phyloP scores from a whole-genome alignment of 2,888 invertebrate species.

The Adelphocoris suturalis region DNA sequence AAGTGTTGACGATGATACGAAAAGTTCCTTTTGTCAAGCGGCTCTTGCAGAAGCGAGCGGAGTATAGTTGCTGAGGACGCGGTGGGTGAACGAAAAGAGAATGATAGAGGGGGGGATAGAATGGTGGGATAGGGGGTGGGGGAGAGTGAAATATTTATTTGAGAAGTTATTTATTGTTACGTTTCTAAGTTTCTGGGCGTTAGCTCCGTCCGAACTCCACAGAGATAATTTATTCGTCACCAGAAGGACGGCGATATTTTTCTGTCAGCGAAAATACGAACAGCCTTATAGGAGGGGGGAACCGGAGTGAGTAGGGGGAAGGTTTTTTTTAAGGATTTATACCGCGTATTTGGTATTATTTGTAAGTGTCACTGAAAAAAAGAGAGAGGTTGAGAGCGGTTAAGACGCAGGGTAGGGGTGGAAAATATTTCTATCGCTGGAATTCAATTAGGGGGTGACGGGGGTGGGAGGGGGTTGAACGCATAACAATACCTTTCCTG shows the following conservation, averaged over 20 bases:
- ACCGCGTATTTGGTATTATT: slow-evolving; percentile 70
- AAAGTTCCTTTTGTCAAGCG: slow-evolving; percentile 26
- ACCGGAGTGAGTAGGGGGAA: slow-evolving; percentile 28
- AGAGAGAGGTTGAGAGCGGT: not conserved
- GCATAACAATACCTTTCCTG: slow-evolving; percentile 68
- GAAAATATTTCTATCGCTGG: slow-evolving; percentile 65
- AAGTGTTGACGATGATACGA: slow-evolving; percentile 19
- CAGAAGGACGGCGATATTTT: slow-evolving; percentile 73
- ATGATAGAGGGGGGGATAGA: not conserved
- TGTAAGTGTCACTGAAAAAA: slow-evolving; percentile 61
- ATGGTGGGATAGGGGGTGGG: not conserved
- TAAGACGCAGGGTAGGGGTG: slow-evolving; percentile 49
- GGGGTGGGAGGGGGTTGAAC: slow-evolving; percentile 21
- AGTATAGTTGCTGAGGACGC: slow-evolving; percentile 32
- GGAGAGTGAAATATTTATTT: slow-evolving; percentile 73
- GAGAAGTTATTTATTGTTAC: slow-evolving; percentile 73
- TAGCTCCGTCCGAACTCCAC: slow-evolving; percentile 68
- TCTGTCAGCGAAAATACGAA: slow-evolving; percentile 73
- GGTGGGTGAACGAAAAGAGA: not conserved
- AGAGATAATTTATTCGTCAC: slow-evolving; percentile 74
- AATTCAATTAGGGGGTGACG: slow-evolving; percentile 60
- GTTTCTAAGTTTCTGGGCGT: slow-evolving; percentile 73
- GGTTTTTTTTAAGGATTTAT: slow-evolving; percentile 69
- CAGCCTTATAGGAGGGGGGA: slow-evolving; percentile 40
- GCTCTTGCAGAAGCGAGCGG: slow-evolving; percentile 12